Base-by-base conservation (phyloP, 2,113 vertebrate genomes). In the Rhinopomastus cyanomelas region DNA sequence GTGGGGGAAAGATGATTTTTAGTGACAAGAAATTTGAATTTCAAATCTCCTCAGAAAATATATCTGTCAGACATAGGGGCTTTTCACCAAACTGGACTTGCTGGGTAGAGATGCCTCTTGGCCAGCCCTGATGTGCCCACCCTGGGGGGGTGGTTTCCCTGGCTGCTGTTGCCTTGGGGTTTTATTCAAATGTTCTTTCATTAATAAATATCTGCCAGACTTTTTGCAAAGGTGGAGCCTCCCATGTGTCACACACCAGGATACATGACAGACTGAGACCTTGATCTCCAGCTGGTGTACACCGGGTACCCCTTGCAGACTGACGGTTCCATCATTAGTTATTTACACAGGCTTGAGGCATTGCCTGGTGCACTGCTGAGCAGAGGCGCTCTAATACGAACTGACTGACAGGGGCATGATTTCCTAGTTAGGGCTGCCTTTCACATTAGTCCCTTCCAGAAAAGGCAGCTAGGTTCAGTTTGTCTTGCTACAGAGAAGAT, bases 11-110 rank as follows among this genome's bases (percentile, higher is more conserved):
- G 73, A 88, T 57, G 61, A 60, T 75, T 91, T 91, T 86, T 92
- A 91, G 86, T 86, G 61, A 75, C 1, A 5, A 57, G 53, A 88
- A 85, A 88, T 89, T 89, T 62, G 60, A 88, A 89, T 92, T 91
- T 92, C 66, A 86, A 72, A 81, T 72, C 36, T 78, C 51, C 57
- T 61, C 13, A 8, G 83, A 68, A 42, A 44, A 87, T 64, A 48
- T 73, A 34, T 51, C 42, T 71, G 29, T 57, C 59, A 84, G 55
- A 60, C 36, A 12, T n/a, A 1, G 3, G 32, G 37, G 25, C 61
- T 75, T 81, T 30, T 52, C 17, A 17, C 32, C 29, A 69, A 2
- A 14, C 42, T 56, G 62, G 29, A 19, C 29, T 65, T 59, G 61
- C 51, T 65, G 81, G 71, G 57, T 30, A 83, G 61, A 61, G 21